Evolutionary conservation across 2,888 invertebrate genomes (phyloP), one percentile per base, ranked within the genome.

Genomic region (Troglohyphantes excavatus): DNA sequence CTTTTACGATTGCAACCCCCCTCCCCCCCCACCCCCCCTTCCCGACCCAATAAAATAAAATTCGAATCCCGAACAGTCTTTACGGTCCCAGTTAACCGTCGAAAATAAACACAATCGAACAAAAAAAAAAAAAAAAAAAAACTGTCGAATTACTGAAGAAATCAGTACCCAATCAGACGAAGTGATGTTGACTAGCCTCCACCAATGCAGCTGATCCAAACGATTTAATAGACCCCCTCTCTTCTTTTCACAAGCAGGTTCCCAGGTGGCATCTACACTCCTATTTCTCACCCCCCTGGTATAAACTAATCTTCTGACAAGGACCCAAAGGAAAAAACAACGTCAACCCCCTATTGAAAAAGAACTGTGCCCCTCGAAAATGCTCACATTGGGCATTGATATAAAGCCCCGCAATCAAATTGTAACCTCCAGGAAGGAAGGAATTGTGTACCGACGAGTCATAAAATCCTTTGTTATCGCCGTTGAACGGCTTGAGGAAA

Each of bases 121-220:
- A 61, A 61, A 61, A 68, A 59, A 75, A 17, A 68, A 46, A 61
- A 82, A 61, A 21, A 33, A 72, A 59, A 46, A 82, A 68, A 19
- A n/a, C 81, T 13, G 13, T 19, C 68, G 26, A 70, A 82, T 82
- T 82, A 82, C 82, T n/a, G 82, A 13, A 29, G 59, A 61, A 70
- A 82, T 82, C 68, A 72, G 83, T 26, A n/a, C 61, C 83, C 83
- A 83, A 83, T 83, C 83, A 83, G 53, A 73, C 63, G 63, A 73
- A 83, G 83, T 83, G 73, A 46, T 83, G 73, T 73, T 73, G 83
- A 73, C 73, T 23, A 27, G 27, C 29, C 23, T 19, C 29, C 39
- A 21, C 43, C 65, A 26, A 72, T 19, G 9, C 83, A 83, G 73
- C 73, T 83, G 83, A 39, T 73, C 59, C 83, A 46, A 29, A 29